These are phyloP conservation scores for Mythimna loreyi DNA, from an alignment of 2,888 invertebrate species.

Conservation along the genomic window DNA sequence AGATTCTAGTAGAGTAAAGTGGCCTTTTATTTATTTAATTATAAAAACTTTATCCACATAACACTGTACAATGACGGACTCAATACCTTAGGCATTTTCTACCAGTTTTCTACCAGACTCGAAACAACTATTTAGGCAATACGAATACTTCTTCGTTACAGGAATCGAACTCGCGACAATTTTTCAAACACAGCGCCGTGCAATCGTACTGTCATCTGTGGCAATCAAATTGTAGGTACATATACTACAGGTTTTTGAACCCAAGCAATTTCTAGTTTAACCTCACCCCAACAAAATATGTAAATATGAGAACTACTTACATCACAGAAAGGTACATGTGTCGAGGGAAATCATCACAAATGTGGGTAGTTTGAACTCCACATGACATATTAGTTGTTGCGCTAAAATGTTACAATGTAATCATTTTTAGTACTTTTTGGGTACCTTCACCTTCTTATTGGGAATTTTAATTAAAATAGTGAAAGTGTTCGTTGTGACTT, in stretches of 20 bases:
- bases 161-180: too few species aligned
- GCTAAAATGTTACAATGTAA: conserved; percentile 15
- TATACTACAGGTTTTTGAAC: neutral
- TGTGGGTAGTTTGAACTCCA: conserved; percentile 9
- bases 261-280: conserved; percentile 6
- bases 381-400: conserved; percentile 10
- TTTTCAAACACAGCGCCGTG: too few species aligned
- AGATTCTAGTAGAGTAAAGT: too few species aligned
- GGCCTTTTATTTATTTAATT: too few species aligned
- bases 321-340: conserved; percentile 20
- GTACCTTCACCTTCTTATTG: conserved; percentile 8
- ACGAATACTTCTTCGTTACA: too few species aligned
- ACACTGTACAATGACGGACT: too few species aligned
- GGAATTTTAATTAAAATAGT: conserved; percentile 43
- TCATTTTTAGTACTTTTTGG: conserved; percentile 16
- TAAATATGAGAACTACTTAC: conserved; percentile 21
- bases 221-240: too few species aligned
- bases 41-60: too few species aligned
- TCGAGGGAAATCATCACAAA: conserved; percentile 43
- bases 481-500: neutral
- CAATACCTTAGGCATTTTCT: too few species aligned
- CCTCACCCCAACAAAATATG: neutral
- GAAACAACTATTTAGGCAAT: neutral
- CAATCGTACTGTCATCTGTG: too few species aligned
- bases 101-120: too few species aligned